Base-by-base conservation (phyloP, 2,797 vertebrate genomes). In the Lacerta agilis region DNA sequence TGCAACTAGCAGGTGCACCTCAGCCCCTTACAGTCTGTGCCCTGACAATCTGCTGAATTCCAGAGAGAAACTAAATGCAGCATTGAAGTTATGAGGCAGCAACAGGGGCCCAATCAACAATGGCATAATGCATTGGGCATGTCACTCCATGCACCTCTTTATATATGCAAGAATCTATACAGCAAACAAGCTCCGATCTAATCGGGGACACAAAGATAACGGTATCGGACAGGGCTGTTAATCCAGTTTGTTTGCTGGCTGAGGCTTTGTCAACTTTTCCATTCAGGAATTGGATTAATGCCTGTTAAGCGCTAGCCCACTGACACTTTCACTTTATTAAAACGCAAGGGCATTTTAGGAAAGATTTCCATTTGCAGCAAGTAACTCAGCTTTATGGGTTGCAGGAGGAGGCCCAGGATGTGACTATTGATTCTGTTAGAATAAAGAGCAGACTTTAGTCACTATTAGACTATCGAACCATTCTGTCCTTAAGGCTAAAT, bases 251-350 rank as follows among this genome's bases (percentile, higher is more conserved):
- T 83, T 90, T 84, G 86, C 83, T 90, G 64, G 86, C 64, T 73
- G 29, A 88, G 85, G 49, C 71, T 93, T 89, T 94, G 55, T 94
- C 29, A 73, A 91, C 86, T 95, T 83, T 89, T 90, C 88, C 55
- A 79, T 89, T 92, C 87, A 88, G 89, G 89, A 91, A 83, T 55
- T 91, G 88, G 86, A 87, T 90, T 87, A 88, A 66, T 90, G 90
- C 8, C 81, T 80, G 45, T 83, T 91, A 93, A 88, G 18, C 9
- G 80, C 45, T 78, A 58, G 66, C 66, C 75, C 85, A 71, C 81
- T 88, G 77, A 49, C 27, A 72, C 81, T 43, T 67, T 93, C 67
- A 82, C 75, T 93, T 89, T 90, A 83, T 91, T 93, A 72, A 67
- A 85, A 33, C 29, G 29, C 61, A 84, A 49, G 69, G 86, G 6